Conservation (phyloP, 64 coral and sea anemone genomes). For the Catalaphyllia jardinei region DNA sequence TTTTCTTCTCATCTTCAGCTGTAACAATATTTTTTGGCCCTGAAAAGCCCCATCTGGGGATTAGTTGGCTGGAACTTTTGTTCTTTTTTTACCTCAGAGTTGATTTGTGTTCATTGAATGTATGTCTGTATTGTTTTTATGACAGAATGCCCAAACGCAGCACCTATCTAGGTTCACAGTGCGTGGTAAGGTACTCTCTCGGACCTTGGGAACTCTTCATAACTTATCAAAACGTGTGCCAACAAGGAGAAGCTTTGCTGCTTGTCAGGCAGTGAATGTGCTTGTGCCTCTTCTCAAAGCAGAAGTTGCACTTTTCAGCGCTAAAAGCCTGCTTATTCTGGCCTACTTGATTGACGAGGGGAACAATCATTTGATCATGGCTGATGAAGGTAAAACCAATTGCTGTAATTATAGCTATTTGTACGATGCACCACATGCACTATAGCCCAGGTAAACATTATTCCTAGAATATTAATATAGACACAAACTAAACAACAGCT, state of each 20-base stretch:
- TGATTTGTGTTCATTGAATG: no score
- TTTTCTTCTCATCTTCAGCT: no score
- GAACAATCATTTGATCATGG: conserved; percentile 85
- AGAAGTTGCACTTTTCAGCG: conserved; percentile 46
- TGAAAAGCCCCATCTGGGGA: no score
- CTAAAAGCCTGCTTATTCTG: conserved; percentile 67
- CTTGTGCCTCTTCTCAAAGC: conserved; percentile 65
- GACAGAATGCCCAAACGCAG: not conserved
- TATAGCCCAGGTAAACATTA: no score
- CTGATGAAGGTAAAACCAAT: conserved; percentile 58
- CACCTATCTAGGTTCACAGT: conserved; percentile 31
- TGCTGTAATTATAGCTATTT: no score
- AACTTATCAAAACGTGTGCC: conserved; percentile 81
- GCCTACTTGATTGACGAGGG: conserved; percentile 83
- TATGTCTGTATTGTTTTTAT: no score
- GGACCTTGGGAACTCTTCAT: conserved; percentile 64
- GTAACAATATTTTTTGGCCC: no score
- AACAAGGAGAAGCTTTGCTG: conserved; percentile 54
- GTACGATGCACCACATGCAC: no score
- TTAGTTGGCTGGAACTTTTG: no score
- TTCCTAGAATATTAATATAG: no score
- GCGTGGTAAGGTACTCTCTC: conserved; percentile 54
- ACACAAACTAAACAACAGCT: no score
- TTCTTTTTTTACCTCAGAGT: no score
- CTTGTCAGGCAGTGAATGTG: conserved; percentile 46